phyloP scores from a whole-genome alignment of 2,113 vertebrate species.

The Furnarius figulus region DNA sequence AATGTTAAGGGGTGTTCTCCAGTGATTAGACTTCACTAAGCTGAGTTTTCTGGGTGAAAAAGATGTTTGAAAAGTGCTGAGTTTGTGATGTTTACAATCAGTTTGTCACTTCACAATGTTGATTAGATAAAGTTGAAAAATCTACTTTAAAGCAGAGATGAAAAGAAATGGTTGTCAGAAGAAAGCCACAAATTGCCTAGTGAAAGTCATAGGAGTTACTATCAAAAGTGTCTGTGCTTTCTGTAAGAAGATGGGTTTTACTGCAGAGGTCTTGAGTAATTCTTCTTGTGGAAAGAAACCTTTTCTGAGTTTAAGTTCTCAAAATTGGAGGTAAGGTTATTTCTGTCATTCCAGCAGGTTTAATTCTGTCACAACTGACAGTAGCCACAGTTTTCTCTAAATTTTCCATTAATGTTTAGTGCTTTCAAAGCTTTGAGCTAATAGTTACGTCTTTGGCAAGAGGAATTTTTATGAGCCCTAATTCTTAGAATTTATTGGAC shows the following conservation, averaged over 20 bases:
- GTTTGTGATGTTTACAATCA: conserved; percentile 41
- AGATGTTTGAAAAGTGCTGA: conserved; percentile 17
- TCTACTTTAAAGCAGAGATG: not conserved
- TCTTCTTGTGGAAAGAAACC: not conserved
- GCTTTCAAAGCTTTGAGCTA: not conserved
- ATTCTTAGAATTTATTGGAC: not conserved
- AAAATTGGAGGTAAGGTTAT: not conserved
- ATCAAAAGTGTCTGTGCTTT: not conserved
- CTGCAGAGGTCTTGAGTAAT: not conserved
- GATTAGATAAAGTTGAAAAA: not conserved
- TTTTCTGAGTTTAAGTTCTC: not conserved
- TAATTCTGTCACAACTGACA: not conserved
- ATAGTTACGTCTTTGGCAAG: not conserved
- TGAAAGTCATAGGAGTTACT: not conserved
- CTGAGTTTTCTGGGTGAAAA: not conserved
- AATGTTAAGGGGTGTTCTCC: not conserved
- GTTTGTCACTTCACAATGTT: not conserved
- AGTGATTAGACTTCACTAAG: conserved; percentile 26
- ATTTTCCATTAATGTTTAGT: not conserved
- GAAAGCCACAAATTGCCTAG: not conserved
- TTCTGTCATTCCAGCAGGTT: not conserved
- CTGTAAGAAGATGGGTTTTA: not conserved
- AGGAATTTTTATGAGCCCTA: not conserved
- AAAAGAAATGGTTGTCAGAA: not conserved
- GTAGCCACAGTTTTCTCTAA: not conserved